Evolutionary conservation across 2,888 invertebrate species (phyloP), one percentile per base, ranked within the genome.

Genomic region (Cryptosula pallasiana): DNA sequence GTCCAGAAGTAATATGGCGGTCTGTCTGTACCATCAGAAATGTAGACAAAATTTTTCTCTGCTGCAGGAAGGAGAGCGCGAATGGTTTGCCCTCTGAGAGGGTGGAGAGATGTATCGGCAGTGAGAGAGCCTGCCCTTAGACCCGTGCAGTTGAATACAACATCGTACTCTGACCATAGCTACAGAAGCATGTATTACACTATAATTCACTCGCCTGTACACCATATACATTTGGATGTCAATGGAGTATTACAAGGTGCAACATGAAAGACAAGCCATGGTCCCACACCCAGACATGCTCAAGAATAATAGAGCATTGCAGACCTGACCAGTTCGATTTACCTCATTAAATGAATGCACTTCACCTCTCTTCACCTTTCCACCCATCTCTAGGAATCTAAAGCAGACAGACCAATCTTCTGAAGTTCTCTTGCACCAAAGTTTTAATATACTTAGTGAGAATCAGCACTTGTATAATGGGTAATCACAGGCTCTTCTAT

Each of bases 1-100:
- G 63, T 63, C 63, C 63, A 63, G 63, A 32, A 25, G n/a, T 63
- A 63, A n/a, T 63, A 63, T 3, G 63, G 63, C 29, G 27, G 20
- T 9, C 32, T 27, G 13, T 63, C 63, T 63, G 63, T 63, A 13
- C 63, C 63, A 63, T 63, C 32, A 63, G 25, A 16, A 63, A 63
- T 34, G n/a, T 63, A 63, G 9, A 32, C 34, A 34, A 63, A 63
- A 27, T 20, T 63, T 13, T 63, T 63, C 27, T 25, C 27, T 13
- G 25, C 29, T 25, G 32, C 27, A 32, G 63, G 27, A 27, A 25
- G 20, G 9, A 25, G 13, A 25, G 27, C 63, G 3, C 63, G 20
- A 16, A 63, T 63, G 2, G 32, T 32, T 63, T 63, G 63, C 3
- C 63, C 63, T 63, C 63, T 63, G 32, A 20, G 13, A 34, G 63